Base-by-base conservation (phyloP, 2,113 vertebrate genomes). In the Athene noctua region DNA sequence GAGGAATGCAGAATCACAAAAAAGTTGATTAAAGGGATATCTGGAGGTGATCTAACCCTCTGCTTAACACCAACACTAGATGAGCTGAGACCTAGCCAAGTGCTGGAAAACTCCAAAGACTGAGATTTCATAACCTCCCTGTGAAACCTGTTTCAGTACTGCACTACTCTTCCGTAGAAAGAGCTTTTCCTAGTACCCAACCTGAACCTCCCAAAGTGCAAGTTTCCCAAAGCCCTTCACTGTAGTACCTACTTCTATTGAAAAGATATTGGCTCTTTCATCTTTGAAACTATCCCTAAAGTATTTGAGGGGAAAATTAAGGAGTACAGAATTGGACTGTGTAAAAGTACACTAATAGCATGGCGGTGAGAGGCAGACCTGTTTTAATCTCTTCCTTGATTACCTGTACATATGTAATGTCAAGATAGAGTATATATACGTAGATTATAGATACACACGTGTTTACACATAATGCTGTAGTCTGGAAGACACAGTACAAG, bases 171-270 rank as follows among this genome's bases (percentile, higher is more conserved):
- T 14, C 18, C 46, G 10, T 19, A 13, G 21, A 71, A 71, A 84
- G 27, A 55, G 2, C 5, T 59, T 80, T 83, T 40, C 9, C 3
- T 36, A 13, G 6, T 49, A 80, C 5, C 4, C 23, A 49, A 2
- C 4, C 2, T 30, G 34, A 86, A 77, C 3, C 1, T 83, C 30
- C 2, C 13, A 25, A 77, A 72, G 19, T 11, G 1, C 5, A 34
- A 6, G 0, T n/a, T 63, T 67, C 22, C 15, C 11, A 4, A 19
- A 40, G 20, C 10, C 13, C 16, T 42, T 65, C 5, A 5, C 15
- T 30, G 1, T 22, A 10, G 36, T 34, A 3, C 5, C 23, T 61
- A 21, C 1, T 6, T 26, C 13, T n/a, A 6, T 1, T 80, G n/a
- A 29, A 22, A 67, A 51, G 4, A 32, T 23, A 16, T 7, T 32